Conservation (phyloP, 2,113 vertebrate species). For the Pangasianodon gigas region DNA sequence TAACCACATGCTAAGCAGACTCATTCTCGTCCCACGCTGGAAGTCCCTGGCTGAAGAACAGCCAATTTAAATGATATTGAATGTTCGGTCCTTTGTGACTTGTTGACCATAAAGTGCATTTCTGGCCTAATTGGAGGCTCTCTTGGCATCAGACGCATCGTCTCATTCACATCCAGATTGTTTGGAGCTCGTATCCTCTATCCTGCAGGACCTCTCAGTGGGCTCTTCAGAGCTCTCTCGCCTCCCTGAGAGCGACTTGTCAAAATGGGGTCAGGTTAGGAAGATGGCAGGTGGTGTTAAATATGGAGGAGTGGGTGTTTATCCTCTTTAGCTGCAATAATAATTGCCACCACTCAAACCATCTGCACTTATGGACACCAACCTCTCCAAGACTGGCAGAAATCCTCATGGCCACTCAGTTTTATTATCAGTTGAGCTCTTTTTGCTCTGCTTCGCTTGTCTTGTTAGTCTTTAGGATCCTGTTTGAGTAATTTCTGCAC, state of each 20-base stretch:
- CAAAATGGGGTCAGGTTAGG: slow-evolving; percentile 61
- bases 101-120: slow-evolving; percentile 22
- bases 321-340: slow-evolving; percentile 68
- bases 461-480: slow-evolving; percentile 9
- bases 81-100: slow-evolving; percentile 15
- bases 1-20: slow-evolving; percentile 19
- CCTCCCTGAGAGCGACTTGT: slow-evolving; percentile 50
- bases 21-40: background rate
- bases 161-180: slow-evolving; percentile 31
- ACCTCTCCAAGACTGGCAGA: slow-evolving; percentile 43
- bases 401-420: slow-evolving; percentile 44
- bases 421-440: background rate
- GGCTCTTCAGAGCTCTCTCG: slow-evolving; percentile 44
- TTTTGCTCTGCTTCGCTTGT: background rate
- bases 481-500: slow-evolving; percentile 2
- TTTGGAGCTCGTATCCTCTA: slow-evolving; percentile 27
- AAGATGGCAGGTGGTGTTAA: slow-evolving; percentile 64
- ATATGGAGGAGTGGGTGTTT: slow-evolving; percentile 62
- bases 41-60: background rate
- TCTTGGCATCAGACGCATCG: slow-evolving; percentile 1
- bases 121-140: background rate
- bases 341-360: slow-evolving; percentile 62
- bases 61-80: background rate
- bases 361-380: slow-evolving; percentile 58
- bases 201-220: slow-evolving; percentile 42